Conservation (phyloP, 2,797 vertebrate genomes). For the Lepus townsendii region DNA sequence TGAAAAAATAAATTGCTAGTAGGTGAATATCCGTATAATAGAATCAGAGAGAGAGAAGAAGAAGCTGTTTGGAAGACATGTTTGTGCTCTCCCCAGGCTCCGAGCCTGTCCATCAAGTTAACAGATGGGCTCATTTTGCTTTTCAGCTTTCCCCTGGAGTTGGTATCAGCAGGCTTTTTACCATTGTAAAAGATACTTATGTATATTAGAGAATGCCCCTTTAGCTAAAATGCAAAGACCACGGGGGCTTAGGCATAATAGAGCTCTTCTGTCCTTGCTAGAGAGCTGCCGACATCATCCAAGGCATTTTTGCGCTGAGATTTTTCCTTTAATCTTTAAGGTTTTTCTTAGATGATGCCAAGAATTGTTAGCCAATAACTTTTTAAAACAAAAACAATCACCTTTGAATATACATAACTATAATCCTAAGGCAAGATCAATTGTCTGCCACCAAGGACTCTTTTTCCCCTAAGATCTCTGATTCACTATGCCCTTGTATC, state of each 20-base stretch:
- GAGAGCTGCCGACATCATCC: background rate
- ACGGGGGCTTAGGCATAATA: background rate
- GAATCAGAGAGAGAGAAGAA: slow-evolving; percentile 23
- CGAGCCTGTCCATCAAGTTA: background rate
- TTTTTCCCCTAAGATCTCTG: background rate
- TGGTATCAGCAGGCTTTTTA: slow-evolving; percentile 57
- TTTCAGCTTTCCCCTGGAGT: slow-evolving; percentile 30
- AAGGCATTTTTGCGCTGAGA: slow-evolving; percentile 39
- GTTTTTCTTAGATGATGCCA: slow-evolving; percentile 32
- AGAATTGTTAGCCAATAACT: slow-evolving; percentile 38
- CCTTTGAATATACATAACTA: background rate
- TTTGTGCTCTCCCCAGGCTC: background rate
- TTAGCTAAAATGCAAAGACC: slow-evolving; percentile 36
- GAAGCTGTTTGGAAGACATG: slow-evolving; percentile 18
- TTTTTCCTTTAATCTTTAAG: slow-evolving; percentile 16
- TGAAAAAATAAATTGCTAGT: slow-evolving; percentile 59
- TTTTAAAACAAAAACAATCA: slow-evolving; percentile 44
- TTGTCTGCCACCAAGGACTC: background rate
- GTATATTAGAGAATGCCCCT: slow-evolving; percentile 19
- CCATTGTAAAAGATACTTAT: slow-evolving; percentile 43
- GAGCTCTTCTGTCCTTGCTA: background rate
- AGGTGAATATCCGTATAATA: slow-evolving; percentile 58
- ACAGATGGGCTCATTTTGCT: slow-evolving; percentile 46
- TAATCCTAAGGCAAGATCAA: background rate
- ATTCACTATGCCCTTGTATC: background rate